Evolutionary conservation across 2,113 vertebrate species (phyloP).

Genomic region (Petaurus breviceps): DNA sequence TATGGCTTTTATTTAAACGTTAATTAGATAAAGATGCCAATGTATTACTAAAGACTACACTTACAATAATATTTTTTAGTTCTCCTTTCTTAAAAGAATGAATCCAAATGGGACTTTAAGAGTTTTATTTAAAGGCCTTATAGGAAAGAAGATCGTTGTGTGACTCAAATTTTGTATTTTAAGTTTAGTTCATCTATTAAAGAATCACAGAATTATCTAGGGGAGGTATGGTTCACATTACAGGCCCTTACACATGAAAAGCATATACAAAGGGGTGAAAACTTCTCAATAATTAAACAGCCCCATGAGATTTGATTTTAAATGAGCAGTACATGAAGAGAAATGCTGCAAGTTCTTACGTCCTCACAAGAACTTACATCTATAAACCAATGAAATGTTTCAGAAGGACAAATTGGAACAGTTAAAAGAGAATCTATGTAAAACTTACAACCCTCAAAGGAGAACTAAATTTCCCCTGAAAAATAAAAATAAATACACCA

Average conservation of each 20-base stretch:
- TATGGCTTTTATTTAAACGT: constrained; percentile 12
- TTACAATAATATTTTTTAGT: constrained; percentile 58
- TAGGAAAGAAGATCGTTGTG: constrained; percentile 53
- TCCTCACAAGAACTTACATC: constrained; percentile 56
- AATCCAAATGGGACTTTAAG: constrained; percentile 25
- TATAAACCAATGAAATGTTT: constrained; percentile 66
- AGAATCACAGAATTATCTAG: constrained; percentile 77
- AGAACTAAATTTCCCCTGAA: constrained; percentile 29
- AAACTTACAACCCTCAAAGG: constrained; percentile 9
- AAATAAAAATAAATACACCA: constrained; percentile 41
- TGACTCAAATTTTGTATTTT: constrained; percentile 58
- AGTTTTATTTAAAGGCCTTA: constrained; percentile 34
- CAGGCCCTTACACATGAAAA: constrained; percentile 65
- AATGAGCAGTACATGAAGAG: constrained; percentile 64
- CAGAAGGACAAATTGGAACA: constrained; percentile 48
- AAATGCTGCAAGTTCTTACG: constrained; percentile 61
- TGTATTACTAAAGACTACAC: constrained; percentile 49
- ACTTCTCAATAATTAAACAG: constrained; percentile 73
- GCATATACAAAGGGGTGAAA: constrained; percentile 66
- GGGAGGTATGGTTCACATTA: constrained; percentile 73
- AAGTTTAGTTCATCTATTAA: constrained; percentile 76
- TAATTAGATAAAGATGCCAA: constrained; percentile 44
- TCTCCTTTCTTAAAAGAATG: constrained; percentile 23
- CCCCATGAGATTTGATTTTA: constrained; percentile 65
- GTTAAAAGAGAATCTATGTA: constrained; percentile 35